Base-by-base conservation (phyloP, 2,113 vertebrate species). In the Dendropsophus ebraccatus region DNA sequence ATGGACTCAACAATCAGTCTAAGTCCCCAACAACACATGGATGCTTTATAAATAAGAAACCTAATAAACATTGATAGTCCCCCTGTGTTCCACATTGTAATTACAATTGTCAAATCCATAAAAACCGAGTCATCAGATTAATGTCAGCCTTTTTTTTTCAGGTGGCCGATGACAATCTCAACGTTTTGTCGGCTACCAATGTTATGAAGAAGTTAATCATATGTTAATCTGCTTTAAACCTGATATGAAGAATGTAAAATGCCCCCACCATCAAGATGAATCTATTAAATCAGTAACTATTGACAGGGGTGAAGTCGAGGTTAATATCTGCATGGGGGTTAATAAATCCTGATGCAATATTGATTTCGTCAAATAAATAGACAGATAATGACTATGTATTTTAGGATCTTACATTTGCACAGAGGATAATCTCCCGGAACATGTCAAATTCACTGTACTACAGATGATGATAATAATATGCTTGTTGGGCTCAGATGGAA, bases 331-430 rank as follows among this genome's bases (percentile, higher is more conserved):
- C 69, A 88, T 21, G 84, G 58, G 69, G 80, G 89, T 89, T 88
- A 93, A 93, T 92, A 91, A 90, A 91, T 91, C 89, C 86, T 90
- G 75, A 88, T 91, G 91, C 89, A 87, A 88, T 91, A 91, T 90
- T 88, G 90, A 92, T 87, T 73, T 41, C 21, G 37, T 47, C 35
- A 76, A 87, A 80, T 41, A 77, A 89, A 81, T 77, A 23, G 21
- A 32, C 47, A 16, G 19, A 73, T 75, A 4, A 32, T 89, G 52
- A 82, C 13, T 17, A 67, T 65, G 58, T 78, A 75, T 41, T 82
- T 80, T 60, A 76, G 12, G 83, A 82, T 74, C 60, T 32, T 84
- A 80, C 0, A 81, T 88, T 52, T 75, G 49, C 79, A 45, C 84
- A 52, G 49, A 60, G 28, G 19, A 87, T 50, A 2, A 25, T 74